Percentiles rank a stretch among this genome's conserved stretches.
These are phyloP conservation scores for Brachionus rotundiformis DNA, from an alignment of 1,140 invertebrate species.

Conservation along the genomic window DNA sequence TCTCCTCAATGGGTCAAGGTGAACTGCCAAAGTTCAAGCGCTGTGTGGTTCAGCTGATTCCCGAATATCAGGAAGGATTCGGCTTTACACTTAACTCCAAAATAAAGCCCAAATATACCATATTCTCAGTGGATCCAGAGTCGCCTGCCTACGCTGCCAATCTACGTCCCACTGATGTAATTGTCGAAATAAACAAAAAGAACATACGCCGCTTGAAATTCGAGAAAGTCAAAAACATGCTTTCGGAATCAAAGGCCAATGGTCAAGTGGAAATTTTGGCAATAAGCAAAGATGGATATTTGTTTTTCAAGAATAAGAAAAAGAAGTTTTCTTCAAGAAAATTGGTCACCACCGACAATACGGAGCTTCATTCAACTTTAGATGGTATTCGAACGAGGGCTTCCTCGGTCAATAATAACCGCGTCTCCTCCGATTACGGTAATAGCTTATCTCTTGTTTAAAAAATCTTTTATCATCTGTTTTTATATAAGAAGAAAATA, in stretches of 20 bases:
- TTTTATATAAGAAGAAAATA: too few relatives aligned
- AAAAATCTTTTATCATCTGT: too few relatives aligned
- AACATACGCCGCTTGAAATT: constrained; percentile 46
- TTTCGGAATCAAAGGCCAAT: background rate
- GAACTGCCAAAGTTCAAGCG: constrained; percentile 30
- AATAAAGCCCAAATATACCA: constrained; percentile 23
- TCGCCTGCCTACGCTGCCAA: constrained; percentile 50
- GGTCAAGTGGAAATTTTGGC: constrained; percentile 49
- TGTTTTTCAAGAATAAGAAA: constrained; percentile 44
- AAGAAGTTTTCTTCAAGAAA: constrained; percentile 43
- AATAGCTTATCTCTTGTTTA: background rate
- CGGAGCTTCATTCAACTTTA: constrained; percentile 20
- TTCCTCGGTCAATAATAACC: constrained; percentile 10
- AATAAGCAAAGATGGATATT: constrained; percentile 45
- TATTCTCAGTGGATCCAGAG: constrained; percentile 45
- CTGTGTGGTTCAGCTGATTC: constrained; percentile 28
- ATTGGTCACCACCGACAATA: constrained; percentile 15
- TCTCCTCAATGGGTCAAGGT: background rate
- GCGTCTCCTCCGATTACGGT: constrained; percentile 20
- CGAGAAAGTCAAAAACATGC: constrained; percentile 32
- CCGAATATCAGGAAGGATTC: constrained; percentile 3
- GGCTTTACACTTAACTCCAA: constrained; percentile 42
- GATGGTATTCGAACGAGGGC: background rate
- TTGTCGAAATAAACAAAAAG: constrained; percentile 48
- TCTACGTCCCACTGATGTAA: constrained; percentile 41